These are phyloP conservation scores for Callopanchax toddi DNA, from an alignment of 2,113 vertebrate species.

Conservation along the genomic window DNA sequence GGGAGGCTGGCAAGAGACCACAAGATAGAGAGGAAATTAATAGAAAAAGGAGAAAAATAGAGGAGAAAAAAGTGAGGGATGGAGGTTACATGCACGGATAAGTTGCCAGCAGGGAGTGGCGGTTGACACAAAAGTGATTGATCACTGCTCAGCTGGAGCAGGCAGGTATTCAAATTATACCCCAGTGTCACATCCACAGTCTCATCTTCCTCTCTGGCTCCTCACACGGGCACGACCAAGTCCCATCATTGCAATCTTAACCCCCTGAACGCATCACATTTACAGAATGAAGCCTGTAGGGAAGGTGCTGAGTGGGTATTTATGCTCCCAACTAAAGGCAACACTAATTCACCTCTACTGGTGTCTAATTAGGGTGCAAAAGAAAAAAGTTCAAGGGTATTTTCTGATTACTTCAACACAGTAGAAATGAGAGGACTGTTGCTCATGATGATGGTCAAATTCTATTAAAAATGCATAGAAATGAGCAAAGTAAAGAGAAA, in stretches of 20 bases:
- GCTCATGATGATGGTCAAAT: too few species aligned
- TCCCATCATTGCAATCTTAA: constrained; percentile 24
- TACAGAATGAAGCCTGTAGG: background rate
- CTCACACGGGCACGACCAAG: constrained; percentile 34
- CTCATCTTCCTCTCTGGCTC: constrained; percentile 34
- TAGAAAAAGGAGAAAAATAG: constrained; percentile 4
- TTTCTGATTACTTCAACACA: background rate
- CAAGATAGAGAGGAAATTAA: constrained; percentile 43
- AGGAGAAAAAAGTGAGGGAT: constrained; percentile 20
- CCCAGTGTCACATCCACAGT: constrained; percentile 50
- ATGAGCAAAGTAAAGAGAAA: too few species aligned
- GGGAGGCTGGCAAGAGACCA: constrained; percentile 35
- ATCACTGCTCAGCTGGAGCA: constrained; percentile 64
- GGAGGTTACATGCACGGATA: constrained; percentile 45
- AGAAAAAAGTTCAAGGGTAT: too few species aligned
- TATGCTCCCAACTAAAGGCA: background rate
- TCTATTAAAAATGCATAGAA: too few species aligned
- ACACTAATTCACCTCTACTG: background rate
- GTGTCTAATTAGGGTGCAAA: background rate
- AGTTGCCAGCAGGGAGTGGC: constrained; percentile 62
- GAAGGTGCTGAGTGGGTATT: background rate
- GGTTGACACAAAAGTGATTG: constrained; percentile 69
- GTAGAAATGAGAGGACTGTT: background rate
- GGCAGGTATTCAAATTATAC: constrained; percentile 76
- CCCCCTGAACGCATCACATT: background rate